Base-by-base conservation (phyloP, 2,113 vertebrate genomes). In the Podilymbus podiceps region DNA sequence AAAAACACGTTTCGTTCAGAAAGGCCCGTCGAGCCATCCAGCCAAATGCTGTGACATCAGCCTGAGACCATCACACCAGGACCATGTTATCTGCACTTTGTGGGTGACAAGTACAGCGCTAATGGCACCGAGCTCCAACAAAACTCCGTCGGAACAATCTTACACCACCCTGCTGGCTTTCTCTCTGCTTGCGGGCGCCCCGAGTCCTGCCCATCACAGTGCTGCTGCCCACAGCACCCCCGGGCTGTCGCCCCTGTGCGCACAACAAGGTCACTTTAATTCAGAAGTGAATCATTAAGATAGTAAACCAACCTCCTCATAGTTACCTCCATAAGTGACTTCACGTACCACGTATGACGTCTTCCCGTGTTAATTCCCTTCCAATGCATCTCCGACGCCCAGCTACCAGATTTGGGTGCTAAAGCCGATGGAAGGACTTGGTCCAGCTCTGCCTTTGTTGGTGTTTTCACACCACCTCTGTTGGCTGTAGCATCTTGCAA, bases 61-160 rank as follows among this genome's bases (percentile, higher is more conserved):
- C 12, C 3, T 0, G 2, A 24, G 18, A 4, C 15, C 31, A 8
- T 18, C 53, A 5, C 24, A 18, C 4, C 71, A 12, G 59, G 55
- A 9, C 21, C 8, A 9, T 6, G 18, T 27, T 2, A 12, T 22
- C 14, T 14, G 1, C 7, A 0, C 15, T 23, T 13, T 6, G 31
- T 10, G 15, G 28, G 15, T 62, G 18, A 30, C 23, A n/a, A 31
- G 15, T 17, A 22, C 27, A 24, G 5, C 15, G 3, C 2, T 47
- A 38, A n/a, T 1, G 40, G 24, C 40, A 25, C 19, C 21, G 21
- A 7, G 7, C 19, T 21, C 21, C 42, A 31, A 6, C 21, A 44
- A 27, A 87, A 28, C 50, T 8, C 44, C 35, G 0, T 3, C 1
- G 0, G 16, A 53, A 8, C 8, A 1, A 7, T 16, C 12, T 2